Conservation (phyloP, 2,797 vertebrate species). For the Podargus strigoides region DNA sequence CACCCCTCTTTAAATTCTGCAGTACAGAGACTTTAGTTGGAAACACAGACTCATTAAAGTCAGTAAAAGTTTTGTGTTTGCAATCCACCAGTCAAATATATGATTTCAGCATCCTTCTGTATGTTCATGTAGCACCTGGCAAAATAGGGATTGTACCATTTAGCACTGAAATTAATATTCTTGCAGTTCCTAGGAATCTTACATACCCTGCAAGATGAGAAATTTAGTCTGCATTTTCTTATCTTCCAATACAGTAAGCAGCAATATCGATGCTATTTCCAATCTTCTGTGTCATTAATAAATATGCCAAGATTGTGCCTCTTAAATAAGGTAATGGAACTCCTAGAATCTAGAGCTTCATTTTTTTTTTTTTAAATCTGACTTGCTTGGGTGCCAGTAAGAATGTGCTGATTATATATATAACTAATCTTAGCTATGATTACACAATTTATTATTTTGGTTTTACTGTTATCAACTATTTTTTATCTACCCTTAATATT, state of each 20-base stretch:
- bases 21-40: neutral
- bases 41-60: neutral
- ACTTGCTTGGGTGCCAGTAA: neutral
- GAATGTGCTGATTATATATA: neutral
- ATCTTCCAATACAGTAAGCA: neutral
- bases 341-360: neutral
- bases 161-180: neutral
- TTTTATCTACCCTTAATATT: neutral
- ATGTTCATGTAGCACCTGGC: neutral
- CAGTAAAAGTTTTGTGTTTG: neutral
- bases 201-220: neutral
- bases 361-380: neutral
- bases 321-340: conserved; percentile 42
- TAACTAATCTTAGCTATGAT: neutral
- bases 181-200: neutral
- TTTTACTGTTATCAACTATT: neutral
- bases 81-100: neutral
- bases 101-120: neutral
- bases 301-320: conserved; percentile 29
- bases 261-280: conserved; percentile 4
- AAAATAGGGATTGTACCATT: neutral
- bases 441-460: neutral
- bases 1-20: neutral
- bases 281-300: conserved; percentile 42
- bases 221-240: conserved; percentile 7